A percentile compares a stretch with the other conserved stretches of the same genome.
phyloP scores from a whole-genome alignment of 2,888 invertebrate species.

The Netelia melanura region DNA sequence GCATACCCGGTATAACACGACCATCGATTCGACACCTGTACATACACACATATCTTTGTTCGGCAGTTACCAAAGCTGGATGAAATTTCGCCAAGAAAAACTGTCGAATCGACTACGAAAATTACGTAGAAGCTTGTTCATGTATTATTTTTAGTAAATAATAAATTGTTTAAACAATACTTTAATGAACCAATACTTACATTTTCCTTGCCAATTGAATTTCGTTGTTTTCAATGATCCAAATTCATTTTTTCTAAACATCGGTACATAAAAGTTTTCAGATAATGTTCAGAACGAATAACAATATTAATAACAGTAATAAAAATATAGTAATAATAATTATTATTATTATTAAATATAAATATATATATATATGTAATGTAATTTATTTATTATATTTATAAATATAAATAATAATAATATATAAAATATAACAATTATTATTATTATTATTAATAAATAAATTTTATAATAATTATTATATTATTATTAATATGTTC shows the following conservation, averaged over 20 bases:
- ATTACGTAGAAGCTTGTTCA: no score
- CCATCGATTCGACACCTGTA: neutral
- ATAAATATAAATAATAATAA: neutral
- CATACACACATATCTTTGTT: neutral
- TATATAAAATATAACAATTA: neutral
- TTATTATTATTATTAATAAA: no score
- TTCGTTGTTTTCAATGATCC: neutral
- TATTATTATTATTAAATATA: no score
- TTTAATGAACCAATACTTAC: neutral
- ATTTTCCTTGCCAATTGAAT: neutral
- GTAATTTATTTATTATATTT: no score
- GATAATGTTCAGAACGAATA: neutral
- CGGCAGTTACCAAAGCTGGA: no score
- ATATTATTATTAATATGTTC: neutral
- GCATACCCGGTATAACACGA: no score
- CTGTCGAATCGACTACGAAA: no score
- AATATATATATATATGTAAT: no score
- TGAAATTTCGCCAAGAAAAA: no score
- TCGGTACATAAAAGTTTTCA: neutral
- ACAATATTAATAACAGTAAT: neutral
- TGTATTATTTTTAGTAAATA: no score
- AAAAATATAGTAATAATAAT: constrained; percentile 5
- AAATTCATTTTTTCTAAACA: neutral
- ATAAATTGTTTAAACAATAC: neutral
- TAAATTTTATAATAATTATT: no score